Base-by-base conservation (phyloP, 2,797 vertebrate species). In the Chiroxiphia lanceolata region DNA sequence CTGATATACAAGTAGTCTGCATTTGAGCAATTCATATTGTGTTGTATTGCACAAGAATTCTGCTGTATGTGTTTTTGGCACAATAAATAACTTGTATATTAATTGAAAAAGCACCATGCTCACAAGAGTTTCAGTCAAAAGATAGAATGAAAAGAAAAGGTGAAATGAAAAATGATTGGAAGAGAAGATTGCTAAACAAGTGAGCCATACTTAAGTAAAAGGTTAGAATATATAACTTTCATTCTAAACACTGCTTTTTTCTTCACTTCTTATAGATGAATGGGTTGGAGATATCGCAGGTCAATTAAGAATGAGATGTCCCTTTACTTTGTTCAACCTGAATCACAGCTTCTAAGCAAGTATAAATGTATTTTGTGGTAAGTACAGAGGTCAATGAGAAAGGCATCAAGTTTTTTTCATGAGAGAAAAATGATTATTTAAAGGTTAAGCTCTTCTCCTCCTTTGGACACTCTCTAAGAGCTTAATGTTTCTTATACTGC, bases 271-370 rank as follows among this genome's bases (percentile, higher is more conserved):
- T 89, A 61, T 56, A 82, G 77, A 94, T 95, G 83, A 96, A 92
- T 97, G 87, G 81, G 36, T 88, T 96, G 89, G 84, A 87, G 92
- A 96, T 95, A 96, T 97, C 94, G 94, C 95, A 95, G 91, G 90
- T 96, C 95, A 97, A 97, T 97, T 97, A 97, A 76, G 93, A 96
- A 61, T 74, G 89, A 91, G 88, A 89, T 91, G 70, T n/a, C 74
- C 68, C 60, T 90, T 95, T 93, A 88, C 59, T 95, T 95, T 96
- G 50, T 96, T 97, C 82, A 86, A 50, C 20, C 56, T 95, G 92
- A 95, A 97, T 93, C 71, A 94, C 93, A 94, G 60, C 83, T 96
- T 91, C 84, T 92, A 76, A 93, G 57, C 87, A 94, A 92, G 77
- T 71, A 94, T 93, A 96, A 92, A 78, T 81, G 82, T 75, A 94